Evolutionary conservation across 2,797 vertebrate species (phyloP), one percentile per base, ranked within the genome.

Genomic region (Triplophysa yarkandensis): DNA sequence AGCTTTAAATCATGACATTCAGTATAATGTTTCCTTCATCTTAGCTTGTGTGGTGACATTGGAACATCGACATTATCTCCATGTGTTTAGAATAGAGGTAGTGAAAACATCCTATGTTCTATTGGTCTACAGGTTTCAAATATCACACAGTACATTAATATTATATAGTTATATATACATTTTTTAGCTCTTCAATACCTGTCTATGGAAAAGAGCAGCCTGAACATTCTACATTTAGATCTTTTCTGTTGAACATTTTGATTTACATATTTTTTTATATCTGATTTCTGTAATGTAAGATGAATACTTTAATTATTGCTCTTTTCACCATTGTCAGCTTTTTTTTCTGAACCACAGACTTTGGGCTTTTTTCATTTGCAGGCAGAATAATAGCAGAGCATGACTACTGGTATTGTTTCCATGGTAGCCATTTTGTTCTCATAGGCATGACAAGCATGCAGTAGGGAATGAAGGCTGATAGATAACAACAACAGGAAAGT

Each of bases 401-500:
- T 73, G 69, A 83, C 78, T 48, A 80, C 78, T 25, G 34, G 44
- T 84, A 87, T 87, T 88, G 85, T 88, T 89, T 91, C 85, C 82
- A 77, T 83, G 82, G 80, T 65, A 68, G 81, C 86, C 86, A 88
- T 90, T 90, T 90, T 85, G 89, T 89, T 86, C 50, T 76, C 54
- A 85, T 83, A 80, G 81, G 78, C 81, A 61, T 75, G 82, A 78
- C 78, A 81, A 86, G 81, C 70, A 71, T 74, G 76, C 68, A 43
- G 81, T 80, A 61, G 72, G 73, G 83, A 88, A 86, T 81, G 84
- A 83, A 77, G 80, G 78, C 81, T 87, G 85, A 87, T 83, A 79
- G 84, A 90, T 88, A 87, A 88, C 88, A 90, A 86, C 84, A 84
- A 81, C 71, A 54, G 78, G 71, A 85, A 81, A 82, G 83, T 86